Conservation (phyloP, 30 jellyfish, hydroid and myxozoan genomes). For the Nemopilema nomurai region DNA sequence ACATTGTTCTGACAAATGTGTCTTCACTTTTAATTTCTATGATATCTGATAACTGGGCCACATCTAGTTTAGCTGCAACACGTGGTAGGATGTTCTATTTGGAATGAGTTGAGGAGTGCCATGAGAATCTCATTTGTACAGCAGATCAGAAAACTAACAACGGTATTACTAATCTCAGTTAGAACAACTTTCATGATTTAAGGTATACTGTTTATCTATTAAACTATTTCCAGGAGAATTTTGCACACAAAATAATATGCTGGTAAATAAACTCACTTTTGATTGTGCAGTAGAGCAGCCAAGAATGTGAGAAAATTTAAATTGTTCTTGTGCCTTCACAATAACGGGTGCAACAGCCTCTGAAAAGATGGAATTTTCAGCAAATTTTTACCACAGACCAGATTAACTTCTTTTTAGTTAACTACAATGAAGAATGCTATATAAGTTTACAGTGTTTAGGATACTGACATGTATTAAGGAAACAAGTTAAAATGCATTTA, state of each 20-base stretch:
- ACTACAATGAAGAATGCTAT: too few species aligned
- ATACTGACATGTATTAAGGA: too few species aligned
- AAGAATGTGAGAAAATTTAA: constrained; percentile 83
- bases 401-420: too few species aligned
- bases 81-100: constrained; percentile 88
- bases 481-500: too few species aligned
- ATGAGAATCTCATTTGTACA: background rate
- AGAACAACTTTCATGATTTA: too few species aligned
- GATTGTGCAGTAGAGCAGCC: constrained; percentile 87
- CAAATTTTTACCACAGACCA: background rate
- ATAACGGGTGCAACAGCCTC: constrained; percentile 79
- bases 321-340: constrained; percentile 79
- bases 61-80: constrained; percentile 95
- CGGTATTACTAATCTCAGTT: too few species aligned
- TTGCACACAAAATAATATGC: too few species aligned
- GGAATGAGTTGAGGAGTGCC: background rate
- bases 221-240: too few species aligned
- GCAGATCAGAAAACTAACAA: too few species aligned
- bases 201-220: too few species aligned
- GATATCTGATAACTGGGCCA: constrained; percentile 93
- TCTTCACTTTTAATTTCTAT: constrained; percentile 84
- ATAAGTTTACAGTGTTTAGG: too few species aligned
- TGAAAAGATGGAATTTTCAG: background rate
- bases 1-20: constrained; percentile 89
- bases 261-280: constrained; percentile 48